A percentile compares a stretch with the other conserved stretches of the same genome.
Evolutionary conservation across 2,113 vertebrate genomes (phyloP).

Genomic region (Callipepla squamata): DNA sequence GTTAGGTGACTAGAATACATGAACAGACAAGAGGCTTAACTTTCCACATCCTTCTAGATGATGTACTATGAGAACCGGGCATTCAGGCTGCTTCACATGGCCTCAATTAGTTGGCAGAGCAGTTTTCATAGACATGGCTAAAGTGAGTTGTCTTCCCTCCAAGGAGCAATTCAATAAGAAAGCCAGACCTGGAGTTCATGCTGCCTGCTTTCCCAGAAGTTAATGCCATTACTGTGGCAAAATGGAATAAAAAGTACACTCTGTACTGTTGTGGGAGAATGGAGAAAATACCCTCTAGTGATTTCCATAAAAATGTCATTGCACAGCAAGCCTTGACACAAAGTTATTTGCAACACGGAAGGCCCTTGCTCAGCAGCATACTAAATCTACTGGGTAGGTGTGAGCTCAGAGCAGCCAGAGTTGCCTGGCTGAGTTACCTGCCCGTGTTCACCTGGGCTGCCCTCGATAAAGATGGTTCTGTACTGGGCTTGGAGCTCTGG

Average conservation of each 20-base stretch:
- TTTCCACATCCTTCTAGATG: background rate
- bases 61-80: background rate
- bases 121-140: background rate
- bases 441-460: background rate
- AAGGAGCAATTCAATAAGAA: background rate
- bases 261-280: background rate
- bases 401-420: background rate
- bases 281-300: background rate
- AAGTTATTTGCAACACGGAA: background rate
- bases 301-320: background rate
- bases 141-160: background rate
- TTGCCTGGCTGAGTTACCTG: background rate
- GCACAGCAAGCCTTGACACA: background rate
- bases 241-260: background rate
- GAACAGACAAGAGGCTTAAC: background rate
- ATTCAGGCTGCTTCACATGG: background rate
- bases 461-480: background rate
- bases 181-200: slow-evolving; percentile 14
- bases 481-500: background rate
- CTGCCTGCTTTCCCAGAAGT: slow-evolving; percentile 25
- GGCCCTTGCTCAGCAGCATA: background rate
- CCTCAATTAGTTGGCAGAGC: background rate
- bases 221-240: slow-evolving; percentile 32
- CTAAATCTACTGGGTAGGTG: background rate
- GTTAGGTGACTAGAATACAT: background rate